These are phyloP conservation scores for Drosophila littoralis DNA, from an alignment of 1,140 invertebrate genomes.

Conservation along the genomic window DNA sequence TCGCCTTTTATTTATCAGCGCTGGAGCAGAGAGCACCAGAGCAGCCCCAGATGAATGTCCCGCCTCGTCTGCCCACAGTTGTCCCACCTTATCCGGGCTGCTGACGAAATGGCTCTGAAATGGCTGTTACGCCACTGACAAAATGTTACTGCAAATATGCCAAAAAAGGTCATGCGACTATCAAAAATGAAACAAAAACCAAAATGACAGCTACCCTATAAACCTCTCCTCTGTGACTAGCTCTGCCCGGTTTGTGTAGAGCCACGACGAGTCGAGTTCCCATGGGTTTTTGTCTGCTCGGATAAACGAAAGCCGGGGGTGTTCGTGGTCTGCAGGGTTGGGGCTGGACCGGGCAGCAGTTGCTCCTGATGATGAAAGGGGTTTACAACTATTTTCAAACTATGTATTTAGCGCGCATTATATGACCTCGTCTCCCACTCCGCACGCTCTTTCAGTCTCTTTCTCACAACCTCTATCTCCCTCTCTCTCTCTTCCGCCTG, in stretches of 20 bases:
- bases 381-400: slow-evolving; percentile 81
- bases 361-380: slow-evolving; percentile 69
- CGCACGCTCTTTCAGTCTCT: background rate
- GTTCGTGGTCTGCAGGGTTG: background rate
- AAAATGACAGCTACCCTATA: slow-evolving; percentile 60
- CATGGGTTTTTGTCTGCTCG: slow-evolving; percentile 76
- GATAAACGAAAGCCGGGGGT: slow-evolving; percentile 24
- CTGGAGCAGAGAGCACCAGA: slow-evolving; percentile 24
- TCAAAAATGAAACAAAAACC: slow-evolving; percentile 68
- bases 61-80: too few relatives aligned
- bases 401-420: slow-evolving; percentile 81
- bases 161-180: slow-evolving; percentile 54
- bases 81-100: background rate
- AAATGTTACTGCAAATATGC: slow-evolving; percentile 47
- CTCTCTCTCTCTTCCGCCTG: background rate
- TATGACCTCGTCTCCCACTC: slow-evolving; percentile 34
- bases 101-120: slow-evolving; percentile 41
- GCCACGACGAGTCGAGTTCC: slow-evolving; percentile 75
- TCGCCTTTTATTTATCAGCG: slow-evolving; percentile 51
- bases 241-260: slow-evolving; percentile 18
- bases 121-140: slow-evolving; percentile 45
- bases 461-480: background rate
- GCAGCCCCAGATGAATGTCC: slow-evolving; percentile 15
- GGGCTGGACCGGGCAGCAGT: slow-evolving; percentile 15
- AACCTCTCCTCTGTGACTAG: too few relatives aligned